Evolutionary conservation across 1,140 invertebrate genomes (phyloP), one percentile per base, ranked within the genome.

Genomic region (Sycophila sp.): DNA sequence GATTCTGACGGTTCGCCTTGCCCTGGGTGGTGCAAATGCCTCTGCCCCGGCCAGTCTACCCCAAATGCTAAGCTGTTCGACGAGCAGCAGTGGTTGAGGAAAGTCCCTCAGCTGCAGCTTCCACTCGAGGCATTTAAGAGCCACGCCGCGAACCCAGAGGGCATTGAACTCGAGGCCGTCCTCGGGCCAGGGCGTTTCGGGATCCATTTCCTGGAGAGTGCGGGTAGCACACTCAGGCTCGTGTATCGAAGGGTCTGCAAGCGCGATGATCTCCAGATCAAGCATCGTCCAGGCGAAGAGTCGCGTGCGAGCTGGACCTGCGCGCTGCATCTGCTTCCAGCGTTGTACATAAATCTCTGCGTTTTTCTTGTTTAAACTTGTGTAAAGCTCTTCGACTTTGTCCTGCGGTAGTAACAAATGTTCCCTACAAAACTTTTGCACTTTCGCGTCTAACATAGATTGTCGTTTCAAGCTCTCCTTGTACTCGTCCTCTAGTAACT

Each of bases 281-380:
- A 90, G 89, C 88, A 96, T 91, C 5, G 88, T 90, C 93, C 94
- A 96, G 0, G 92, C 90, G 72, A 96, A 92, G 1, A 97, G 82
- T 40, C 93, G 88, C 0, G 93, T 94, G 63, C 95, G 87, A 71
- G 92, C 89, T 8, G 93, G 91, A 0, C 88, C 88, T 13, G 90
- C 88, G 15, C 90, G 87, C 68, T 93, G 92, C 86, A 96, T 91
- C 78, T 95, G 91, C 73, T 91, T 91, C 45, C 94, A 96, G 42
- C 96, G 87, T 80, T 98, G 94, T 38, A 99, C 93, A 84, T 99
- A 99, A 73, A 99, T 98, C 78, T 98, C 94, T 1, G 95, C 93
- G 82, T 97, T 98, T 80, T 96, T 96, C 71, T 94, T 93, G 15
- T 92, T 91, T 65, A 98, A 86, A 76, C 92, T 94, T 0, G 90